Evolutionary conservation across 2,797 vertebrate species (phyloP), one percentile per base, ranked within the genome.

Genomic region (Vespertilio murinus): DNA sequence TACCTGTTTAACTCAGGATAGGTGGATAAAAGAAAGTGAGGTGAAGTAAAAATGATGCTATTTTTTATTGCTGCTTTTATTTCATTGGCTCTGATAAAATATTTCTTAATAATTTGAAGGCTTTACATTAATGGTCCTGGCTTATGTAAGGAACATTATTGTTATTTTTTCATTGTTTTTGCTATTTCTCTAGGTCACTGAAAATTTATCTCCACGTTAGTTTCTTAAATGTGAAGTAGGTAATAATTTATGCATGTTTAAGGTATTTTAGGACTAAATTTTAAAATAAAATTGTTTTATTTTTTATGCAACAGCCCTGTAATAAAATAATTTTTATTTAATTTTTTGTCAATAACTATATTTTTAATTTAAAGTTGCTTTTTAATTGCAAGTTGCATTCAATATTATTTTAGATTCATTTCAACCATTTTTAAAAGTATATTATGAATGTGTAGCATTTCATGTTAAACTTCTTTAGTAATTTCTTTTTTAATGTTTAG

Each of bases 11-110:
- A 56, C 20, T 92, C 20, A 40, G 33, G 17, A 7, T 80, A 75
- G 45, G 5, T 80, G 25, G 59, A 49, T 91, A 73, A 71, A 94
- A 71, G 8, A 77, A 94, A 81, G 22, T 90, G 35, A 95, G n/a
- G 2, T 86, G n/a, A 61, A 87, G 54, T 82, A n/a, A 90, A 88
- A 90, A 74, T 30, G 40, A 23, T 77, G 54, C 18, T 73, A 49
- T 64, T 74, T 95, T 95, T 95, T 86, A 69, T 59, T 84, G 20
- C 61, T 85, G 65, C 71, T 93, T 94, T 88, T 38, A 79, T 92
- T 78, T 82, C 77, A 54, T 78, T 64, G 61, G 6, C 13, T 65
- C 33, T 42, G 40, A 52, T 78, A 47, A 81, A 86, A 42, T 93
- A 25, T 81, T 77, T 74, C 28, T 78, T 80, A 69, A 91, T 30